Evolutionary conservation across 1,140 invertebrate genomes (phyloP).

Genomic region (Amyelois transitella): DNA sequence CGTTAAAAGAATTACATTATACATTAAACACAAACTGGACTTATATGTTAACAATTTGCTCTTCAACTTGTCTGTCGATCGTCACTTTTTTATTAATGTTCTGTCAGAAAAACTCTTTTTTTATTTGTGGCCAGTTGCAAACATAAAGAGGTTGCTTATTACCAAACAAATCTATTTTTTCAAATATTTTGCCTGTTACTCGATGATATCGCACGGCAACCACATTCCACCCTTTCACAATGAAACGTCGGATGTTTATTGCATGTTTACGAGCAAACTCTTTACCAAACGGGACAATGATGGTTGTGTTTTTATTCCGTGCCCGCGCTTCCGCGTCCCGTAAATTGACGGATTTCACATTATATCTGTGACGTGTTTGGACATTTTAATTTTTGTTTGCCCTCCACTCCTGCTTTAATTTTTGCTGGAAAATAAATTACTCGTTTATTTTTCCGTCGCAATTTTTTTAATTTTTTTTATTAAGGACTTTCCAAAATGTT

Average conservation of each 20-base stretch:
- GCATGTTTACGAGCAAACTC: slow-evolving; percentile 5
- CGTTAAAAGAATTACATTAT: too few species aligned
- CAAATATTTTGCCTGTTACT: not conserved
- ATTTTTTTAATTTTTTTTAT: too few species aligned
- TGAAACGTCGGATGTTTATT: slow-evolving; percentile 1
- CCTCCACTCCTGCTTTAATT: not conserved
- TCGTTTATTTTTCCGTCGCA: not conserved
- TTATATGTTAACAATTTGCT: too few species aligned
- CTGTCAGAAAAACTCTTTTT: too few species aligned
- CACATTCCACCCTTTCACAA: not conserved
- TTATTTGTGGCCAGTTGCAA: too few species aligned
- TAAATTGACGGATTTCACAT: slow-evolving; percentile 2
- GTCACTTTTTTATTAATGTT: too few species aligned
- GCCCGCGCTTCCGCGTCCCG: not conserved
- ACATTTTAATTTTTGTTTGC: not conserved
- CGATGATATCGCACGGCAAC: not conserved
- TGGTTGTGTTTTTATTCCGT: slow-evolving; percentile 3
- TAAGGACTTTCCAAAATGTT: too few species aligned
- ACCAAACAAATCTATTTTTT: not conserved
- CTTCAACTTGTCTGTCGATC: too few species aligned
- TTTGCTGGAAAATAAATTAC: not conserved
- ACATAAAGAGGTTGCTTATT: too few species aligned
- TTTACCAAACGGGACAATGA: slow-evolving; percentile 4
- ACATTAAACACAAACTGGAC: too few species aligned
- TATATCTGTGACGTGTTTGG: not conserved